phyloP scores from a whole-genome alignment of 2,797 vertebrate species.

The Sphenopsis melanotis region DNA sequence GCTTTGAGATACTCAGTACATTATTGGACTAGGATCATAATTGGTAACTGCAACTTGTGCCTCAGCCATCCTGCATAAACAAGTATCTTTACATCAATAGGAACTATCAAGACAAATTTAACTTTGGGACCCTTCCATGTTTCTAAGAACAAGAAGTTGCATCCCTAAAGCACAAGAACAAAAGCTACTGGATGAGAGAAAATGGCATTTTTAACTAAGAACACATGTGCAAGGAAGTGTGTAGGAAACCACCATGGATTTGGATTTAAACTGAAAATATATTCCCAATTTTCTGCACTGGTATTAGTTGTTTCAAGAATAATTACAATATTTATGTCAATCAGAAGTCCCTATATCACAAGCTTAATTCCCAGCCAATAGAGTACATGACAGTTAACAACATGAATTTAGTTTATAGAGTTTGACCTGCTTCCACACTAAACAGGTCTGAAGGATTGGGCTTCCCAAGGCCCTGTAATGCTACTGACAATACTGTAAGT shows the following conservation, averaged over 20 bases:
- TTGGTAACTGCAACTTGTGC: not conserved
- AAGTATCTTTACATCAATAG: not conserved
- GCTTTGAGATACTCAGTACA: not conserved
- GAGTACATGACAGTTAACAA: not conserved
- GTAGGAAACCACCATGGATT: not conserved
- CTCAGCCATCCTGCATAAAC: not conserved
- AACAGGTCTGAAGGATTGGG: not conserved
- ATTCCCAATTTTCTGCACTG: not conserved
- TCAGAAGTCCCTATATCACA: not conserved
- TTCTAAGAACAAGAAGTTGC: not conserved
- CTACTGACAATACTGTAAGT: accelerated
- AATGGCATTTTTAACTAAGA: not conserved
- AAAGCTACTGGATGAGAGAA: not conserved
- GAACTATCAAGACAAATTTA: not conserved
- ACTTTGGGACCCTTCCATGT: not conserved
- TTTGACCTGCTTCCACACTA: not conserved
- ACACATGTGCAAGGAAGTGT: not conserved
- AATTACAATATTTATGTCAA: not conserved
- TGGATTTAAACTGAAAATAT: not conserved
- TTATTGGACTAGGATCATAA: not conserved
- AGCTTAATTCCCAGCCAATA: not conserved
- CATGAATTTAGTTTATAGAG: not conserved
- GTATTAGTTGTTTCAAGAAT: not conserved
- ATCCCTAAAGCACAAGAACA: not conserved
- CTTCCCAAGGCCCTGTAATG: not conserved